These are phyloP conservation scores for Hypanus sabinus DNA, from an alignment of 2,113 vertebrate genomes.

Conservation along the genomic window DNA sequence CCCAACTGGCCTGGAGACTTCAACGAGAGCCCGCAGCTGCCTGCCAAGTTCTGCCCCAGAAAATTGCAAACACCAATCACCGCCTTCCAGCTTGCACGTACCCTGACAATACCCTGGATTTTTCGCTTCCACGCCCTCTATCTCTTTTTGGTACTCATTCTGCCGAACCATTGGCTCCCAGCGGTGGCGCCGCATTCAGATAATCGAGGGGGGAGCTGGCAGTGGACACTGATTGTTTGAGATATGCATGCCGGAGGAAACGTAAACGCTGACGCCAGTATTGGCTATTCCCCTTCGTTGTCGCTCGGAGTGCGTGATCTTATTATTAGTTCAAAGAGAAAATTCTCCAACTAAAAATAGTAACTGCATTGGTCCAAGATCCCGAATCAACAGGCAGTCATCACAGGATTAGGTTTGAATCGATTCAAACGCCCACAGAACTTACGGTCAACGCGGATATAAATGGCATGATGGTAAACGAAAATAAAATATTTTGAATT, in stretches of 20 bases:
- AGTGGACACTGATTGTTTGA: too few relatives aligned
- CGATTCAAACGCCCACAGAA: background rate
- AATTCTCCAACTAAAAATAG: slow-evolving; percentile 1
- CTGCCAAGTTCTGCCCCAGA: too few relatives aligned
- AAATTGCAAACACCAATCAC: background rate
- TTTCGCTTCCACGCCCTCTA: too few relatives aligned
- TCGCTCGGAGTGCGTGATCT: background rate
- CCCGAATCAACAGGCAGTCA: too few relatives aligned
- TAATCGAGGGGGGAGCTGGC: too few relatives aligned
- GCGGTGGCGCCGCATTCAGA: too few relatives aligned
- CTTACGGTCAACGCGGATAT: background rate
- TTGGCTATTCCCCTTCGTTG: background rate
- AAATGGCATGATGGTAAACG: background rate
- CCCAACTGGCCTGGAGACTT: background rate
- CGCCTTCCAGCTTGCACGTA: background rate
- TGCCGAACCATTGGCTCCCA: too few relatives aligned
- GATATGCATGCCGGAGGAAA: background rate
- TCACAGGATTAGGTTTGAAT: background rate
- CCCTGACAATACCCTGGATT: too few relatives aligned
- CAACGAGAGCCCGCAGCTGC: background rate
- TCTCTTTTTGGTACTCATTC: too few relatives aligned
- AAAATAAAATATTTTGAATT: background rate
- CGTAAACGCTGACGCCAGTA: background rate
- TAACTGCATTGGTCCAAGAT: background rate
- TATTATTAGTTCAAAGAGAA: background rate